Conservation (phyloP, 2,888 invertebrate species). For the Spilosoma lubricipeda region DNA sequence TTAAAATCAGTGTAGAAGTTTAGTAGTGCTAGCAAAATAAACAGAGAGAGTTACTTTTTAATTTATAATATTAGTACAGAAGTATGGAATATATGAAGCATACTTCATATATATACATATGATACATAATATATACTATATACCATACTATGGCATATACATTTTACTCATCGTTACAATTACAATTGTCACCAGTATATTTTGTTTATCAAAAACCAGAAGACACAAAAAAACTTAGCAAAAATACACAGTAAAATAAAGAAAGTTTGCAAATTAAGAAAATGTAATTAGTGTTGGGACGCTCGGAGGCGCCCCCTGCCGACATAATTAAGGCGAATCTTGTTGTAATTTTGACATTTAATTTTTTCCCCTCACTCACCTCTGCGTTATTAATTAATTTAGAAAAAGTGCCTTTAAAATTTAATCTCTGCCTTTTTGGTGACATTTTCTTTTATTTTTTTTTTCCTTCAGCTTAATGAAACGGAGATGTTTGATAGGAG, state of each 20-base stretch:
- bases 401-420: slow-evolving; percentile 81
- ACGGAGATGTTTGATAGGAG: slow-evolving; percentile 78
- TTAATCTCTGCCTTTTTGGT: slow-evolving; percentile 80
- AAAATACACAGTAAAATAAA: slow-evolving; percentile 46
- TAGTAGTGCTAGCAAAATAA: no score
- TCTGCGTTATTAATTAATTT: slow-evolving; percentile 81
- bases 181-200: not conserved
- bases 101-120: no score
- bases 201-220: slow-evolving; percentile 11
- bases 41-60: no score
- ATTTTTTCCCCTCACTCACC: slow-evolving; percentile 80
- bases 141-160: no score
- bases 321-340: slow-evolving; percentile 85
- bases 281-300: slow-evolving; percentile 79
- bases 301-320: slow-evolving; percentile 50
- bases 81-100: no score
- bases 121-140: no score
- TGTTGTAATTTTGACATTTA: slow-evolving; percentile 86
- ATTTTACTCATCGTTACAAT: no score
- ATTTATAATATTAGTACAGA: no score
- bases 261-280: slow-evolving; percentile 85
- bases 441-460: slow-evolving; percentile 70
- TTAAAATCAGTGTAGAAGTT: no score
- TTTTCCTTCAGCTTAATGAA: slow-evolving; percentile 73
- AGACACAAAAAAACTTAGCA: slow-evolving; percentile 30